phyloP scores from a whole-genome alignment of 2,888 invertebrate species.

The Endotricha flammealis region DNA sequence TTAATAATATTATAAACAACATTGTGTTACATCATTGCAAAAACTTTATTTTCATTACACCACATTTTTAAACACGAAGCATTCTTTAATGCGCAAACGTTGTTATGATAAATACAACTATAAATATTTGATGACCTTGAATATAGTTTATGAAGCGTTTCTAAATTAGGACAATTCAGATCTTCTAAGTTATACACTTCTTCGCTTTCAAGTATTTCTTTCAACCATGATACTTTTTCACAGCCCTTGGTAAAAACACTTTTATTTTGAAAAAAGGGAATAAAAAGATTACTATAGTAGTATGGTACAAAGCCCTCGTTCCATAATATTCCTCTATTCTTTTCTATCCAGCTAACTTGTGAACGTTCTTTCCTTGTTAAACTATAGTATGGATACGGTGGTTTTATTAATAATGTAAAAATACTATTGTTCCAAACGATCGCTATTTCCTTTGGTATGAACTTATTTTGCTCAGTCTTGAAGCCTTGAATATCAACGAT shows the following conservation, averaged over 20 bases:
- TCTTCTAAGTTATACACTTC: neutral
- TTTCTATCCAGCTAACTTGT: constrained; percentile 17
- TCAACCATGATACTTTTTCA: neutral
- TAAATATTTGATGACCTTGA: neutral
- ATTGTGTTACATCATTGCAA: too few species aligned
- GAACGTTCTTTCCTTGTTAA: constrained; percentile 15
- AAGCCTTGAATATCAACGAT: constrained; percentile 7
- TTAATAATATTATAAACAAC: too few species aligned
- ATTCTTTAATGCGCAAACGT: constrained; percentile 3
- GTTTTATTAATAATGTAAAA: constrained; percentile 16
- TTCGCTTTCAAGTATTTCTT: neutral
- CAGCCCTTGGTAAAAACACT: neutral
- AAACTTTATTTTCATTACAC: too few species aligned
- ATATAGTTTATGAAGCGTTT: neutral
- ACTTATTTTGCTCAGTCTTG: constrained; percentile 1
- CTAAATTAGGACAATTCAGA: neutral
- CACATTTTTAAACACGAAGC: neutral
- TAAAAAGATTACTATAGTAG: neutral
- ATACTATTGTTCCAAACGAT: constrained; percentile 9
- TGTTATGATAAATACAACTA: neutral
- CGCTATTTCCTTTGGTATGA: constrained; percentile 22
- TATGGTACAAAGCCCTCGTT: neutral
- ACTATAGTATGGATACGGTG: constrained; percentile 19
- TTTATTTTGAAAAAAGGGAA: neutral
- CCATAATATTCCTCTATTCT: constrained; percentile 6